phyloP scores from a whole-genome alignment of 2,888 invertebrate genomes.

The Eledona agricola region DNA sequence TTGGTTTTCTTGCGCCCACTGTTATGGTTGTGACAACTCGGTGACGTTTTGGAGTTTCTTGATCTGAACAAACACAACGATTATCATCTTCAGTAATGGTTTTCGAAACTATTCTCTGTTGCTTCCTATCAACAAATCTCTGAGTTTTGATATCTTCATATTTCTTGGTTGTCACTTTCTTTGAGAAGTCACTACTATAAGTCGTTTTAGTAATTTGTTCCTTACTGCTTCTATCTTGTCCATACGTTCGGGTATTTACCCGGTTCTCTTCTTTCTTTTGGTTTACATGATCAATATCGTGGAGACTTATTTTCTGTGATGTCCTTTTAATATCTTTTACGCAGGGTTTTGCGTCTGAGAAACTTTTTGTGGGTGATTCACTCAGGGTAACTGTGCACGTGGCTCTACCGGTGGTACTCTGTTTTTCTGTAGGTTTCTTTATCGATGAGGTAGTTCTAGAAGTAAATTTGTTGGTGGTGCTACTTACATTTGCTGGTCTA shows the following conservation, averaged over 20 bases:
- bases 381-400: constrained; percentile 31
- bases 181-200: constrained; percentile 14
- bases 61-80: constrained; percentile 53
- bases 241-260: constrained; percentile 48
- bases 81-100: constrained; percentile 33
- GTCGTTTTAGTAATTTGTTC: constrained; percentile 28
- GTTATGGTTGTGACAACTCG: constrained; percentile 53
- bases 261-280: constrained; percentile 44
- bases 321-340: constrained; percentile 35
- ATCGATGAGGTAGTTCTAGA: constrained; percentile 16
- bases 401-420: constrained; percentile 17
- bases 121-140: constrained; percentile 45
- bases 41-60: constrained; percentile 35
- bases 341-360: constrained; percentile 20
- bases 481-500: no score
- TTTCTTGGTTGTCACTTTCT: constrained; percentile 35
- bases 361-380: constrained; percentile 28
- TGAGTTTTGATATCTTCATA: constrained; percentile 44
- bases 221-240: constrained; percentile 49
- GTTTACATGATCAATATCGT: constrained; percentile 46
- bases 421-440: constrained; percentile 34
- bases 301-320: constrained; percentile 42
- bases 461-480: constrained; percentile 5
- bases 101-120: constrained; percentile 55
- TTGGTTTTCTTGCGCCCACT: constrained; percentile 43